Evolutionary conservation across 1,140 invertebrate species (phyloP), one percentile per base, ranked within the genome.

Genomic region (Lasaia peninsularis): DNA sequence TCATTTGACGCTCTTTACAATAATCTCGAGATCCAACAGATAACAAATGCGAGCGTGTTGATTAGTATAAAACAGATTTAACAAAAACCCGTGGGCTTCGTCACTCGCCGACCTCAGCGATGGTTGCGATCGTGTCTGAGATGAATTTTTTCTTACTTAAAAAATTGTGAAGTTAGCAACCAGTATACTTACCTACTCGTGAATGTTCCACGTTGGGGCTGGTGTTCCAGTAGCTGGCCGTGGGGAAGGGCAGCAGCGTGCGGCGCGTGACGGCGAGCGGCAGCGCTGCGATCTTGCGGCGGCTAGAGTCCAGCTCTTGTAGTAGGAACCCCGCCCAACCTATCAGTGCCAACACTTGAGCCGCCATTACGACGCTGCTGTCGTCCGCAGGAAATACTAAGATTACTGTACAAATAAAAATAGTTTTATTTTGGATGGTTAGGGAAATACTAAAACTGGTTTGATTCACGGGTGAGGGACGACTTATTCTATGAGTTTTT

Each of bases 331-430:
- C 85, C 0, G 80, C 70, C 85, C 85, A 88, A 5, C 60, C 69
- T 0, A 73, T 56, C 6, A 86, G 49, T 0, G 78, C 57, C 21
- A 88, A 52, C 8, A 78, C 61, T 60, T 88, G 85, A 1, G 74
- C 66, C 0, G 70, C 59, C 75, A 85, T 75, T 10, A 69, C 14
- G 3, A 85, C 81, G 28, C 67, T 64, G 0, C 71, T 69, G 0
- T 88, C 85, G 40, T 86, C 80, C 0, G 85, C 74, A 0, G 85
- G 82, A 44, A 88, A 88, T 21, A 86, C 73, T 32, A 88, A 62
- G 32, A 88, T 86, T 2, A 76, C 84, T 88, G 70, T 18, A 75
- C 73, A 48, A 56, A 66, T 52, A 91, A 56, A 48, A 21, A 18
- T 11, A 14, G 9, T 24, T 20, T 40, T 20, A 9, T 12, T 20